Evolutionary conservation across 2,888 invertebrate species (phyloP).

Genomic region (Noctua comes): DNA sequence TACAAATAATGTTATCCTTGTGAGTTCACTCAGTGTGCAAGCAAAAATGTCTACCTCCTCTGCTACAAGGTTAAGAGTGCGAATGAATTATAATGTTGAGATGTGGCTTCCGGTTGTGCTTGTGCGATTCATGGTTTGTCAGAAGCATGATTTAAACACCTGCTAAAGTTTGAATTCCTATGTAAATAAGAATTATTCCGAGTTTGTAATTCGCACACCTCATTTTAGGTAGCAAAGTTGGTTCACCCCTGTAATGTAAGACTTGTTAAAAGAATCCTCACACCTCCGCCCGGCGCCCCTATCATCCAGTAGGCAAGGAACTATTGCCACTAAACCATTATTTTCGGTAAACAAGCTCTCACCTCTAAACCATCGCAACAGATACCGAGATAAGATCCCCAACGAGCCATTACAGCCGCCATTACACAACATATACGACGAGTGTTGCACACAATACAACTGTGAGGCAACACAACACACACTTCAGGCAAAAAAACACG

Average conservation of each 20-base stretch:
- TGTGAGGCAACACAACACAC: conserved; percentile 44
- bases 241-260: not conserved
- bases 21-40: no score
- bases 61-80: no score
- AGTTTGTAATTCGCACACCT: no score
- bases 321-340: not conserved
- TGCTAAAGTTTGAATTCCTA: not conserved
- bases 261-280: not conserved
- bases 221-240: no score
- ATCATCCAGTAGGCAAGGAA: not conserved
- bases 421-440: conserved; percentile 39
- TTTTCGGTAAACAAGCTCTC: conserved; percentile 27
- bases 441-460: conserved; percentile 54
- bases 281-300: no score
- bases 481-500: conserved; percentile 60
- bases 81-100: not conserved
- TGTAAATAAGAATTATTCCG: not conserved
- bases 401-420: conserved; percentile 26
- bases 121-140: not conserved
- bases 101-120: not conserved
- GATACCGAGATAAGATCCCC: conserved; percentile 33
- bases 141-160: not conserved
- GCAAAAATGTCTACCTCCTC: no score
- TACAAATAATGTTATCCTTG: no score
- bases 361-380: conserved; percentile 1